These are phyloP conservation scores for Andricus curvator DNA, from an alignment of 2,888 invertebrate species.

Conservation along the genomic window DNA sequence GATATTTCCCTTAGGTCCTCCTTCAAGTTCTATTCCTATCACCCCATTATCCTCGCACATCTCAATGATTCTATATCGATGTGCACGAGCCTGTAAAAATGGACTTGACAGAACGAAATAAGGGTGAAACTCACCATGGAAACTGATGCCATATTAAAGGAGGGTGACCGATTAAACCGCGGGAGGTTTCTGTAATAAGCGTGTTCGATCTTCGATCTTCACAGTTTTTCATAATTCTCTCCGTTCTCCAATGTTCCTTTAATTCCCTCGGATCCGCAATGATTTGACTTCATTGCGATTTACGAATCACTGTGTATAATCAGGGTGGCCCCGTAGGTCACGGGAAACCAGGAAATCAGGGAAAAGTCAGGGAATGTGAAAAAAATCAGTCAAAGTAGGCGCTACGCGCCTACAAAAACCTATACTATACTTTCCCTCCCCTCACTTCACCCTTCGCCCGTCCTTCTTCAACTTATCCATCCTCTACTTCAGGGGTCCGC, in stretches of 20 bases:
- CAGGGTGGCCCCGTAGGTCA: too few species aligned
- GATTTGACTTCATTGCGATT: conserved; percentile 13
- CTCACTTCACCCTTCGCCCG: too few species aligned
- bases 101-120: conserved; percentile 56
- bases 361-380: too few species aligned
- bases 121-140: conserved; percentile 51
- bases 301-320: not conserved
- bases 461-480: too few species aligned
- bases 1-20: not conserved
- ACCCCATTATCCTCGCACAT: conserved; percentile 29
- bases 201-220: conserved; percentile 8
- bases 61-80: conserved; percentile 34
- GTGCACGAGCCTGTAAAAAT: conserved; percentile 57
- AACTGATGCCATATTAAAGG: conserved; percentile 38
- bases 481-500: too few species aligned
- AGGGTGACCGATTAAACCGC: conserved; percentile 29
- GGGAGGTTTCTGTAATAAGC: conserved; percentile 28
- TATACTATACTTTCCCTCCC: too few species aligned
- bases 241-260: not conserved
- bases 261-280: not conserved
- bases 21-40: conserved; percentile 13
- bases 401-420: too few species aligned
- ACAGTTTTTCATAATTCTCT: not conserved
- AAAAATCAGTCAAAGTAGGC: too few species aligned
- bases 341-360: too few species aligned